Evolutionary conservation across 2,113 vertebrate species (phyloP), one percentile per base, ranked within the genome.

Genomic region (Labrus mixtus): DNA sequence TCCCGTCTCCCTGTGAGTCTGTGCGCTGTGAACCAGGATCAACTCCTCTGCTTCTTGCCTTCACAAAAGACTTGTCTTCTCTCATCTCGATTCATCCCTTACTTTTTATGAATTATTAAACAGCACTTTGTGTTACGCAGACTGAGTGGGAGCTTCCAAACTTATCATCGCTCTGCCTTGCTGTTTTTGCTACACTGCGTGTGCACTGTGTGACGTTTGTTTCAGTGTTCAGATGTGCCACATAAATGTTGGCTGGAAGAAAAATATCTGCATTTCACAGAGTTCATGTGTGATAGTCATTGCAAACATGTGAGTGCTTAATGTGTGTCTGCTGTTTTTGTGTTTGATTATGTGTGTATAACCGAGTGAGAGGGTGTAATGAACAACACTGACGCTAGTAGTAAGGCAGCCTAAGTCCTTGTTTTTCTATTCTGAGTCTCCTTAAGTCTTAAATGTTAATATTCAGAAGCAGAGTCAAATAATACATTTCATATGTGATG

Each of bases 21-120:
- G 23, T 73, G 82, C 19, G 43, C 63, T 76, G 69, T 67, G 79
- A 90, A 86, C 79, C 71, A 62, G 78, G 82, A 87, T 86, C 87
- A 80, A 78, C 90, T 91, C 87, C 62, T 83, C 71, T 56, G 77
- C 79, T 76, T 84, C 90, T 79, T 69, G 73, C 70, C 84, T 82
- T 85, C 89, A 85, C 79, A 90, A 87, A 89, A 85, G 66, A 83
- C 90, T 85, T 83, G 67, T 81, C 80, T 87, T 89, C 68, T 81
- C 76, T 86, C 75, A 82, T 90, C 78, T 81, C 58, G 36, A 84
- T 86, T 87, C 86, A 83, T 87, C 78, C 80, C 85, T 84, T 33
- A 71, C 82, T 89, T 90, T 87, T 78, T 83, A 92, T 93, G 87
- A 92, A 93, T 92, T 91, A 91, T 92, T 92, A 85, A 92, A 81